A percentile compares a stretch with the other conserved stretches of the same genome.
phyloP scores from a whole-genome alignment of 2,888 invertebrate species.

The Amphipyra berbera region DNA sequence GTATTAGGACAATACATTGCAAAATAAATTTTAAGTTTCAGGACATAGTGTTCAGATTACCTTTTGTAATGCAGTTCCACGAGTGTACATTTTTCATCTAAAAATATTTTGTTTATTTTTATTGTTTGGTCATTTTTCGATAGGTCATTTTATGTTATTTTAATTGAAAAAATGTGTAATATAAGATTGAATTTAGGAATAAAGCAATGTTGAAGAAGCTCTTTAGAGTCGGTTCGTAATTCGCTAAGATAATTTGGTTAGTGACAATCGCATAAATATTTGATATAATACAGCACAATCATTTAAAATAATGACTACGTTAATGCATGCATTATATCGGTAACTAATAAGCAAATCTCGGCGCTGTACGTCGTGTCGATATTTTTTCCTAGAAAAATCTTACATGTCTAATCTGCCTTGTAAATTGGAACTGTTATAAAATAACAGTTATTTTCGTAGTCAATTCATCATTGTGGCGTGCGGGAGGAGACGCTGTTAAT shows the following conservation, averaged over 20 bases:
- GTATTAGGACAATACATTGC: constrained; percentile 58
- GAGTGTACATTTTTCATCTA: constrained; percentile 34
- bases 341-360: background rate
- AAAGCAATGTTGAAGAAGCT: constrained; percentile 4
- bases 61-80: constrained; percentile 1
- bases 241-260: background rate
- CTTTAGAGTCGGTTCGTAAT: constrained; percentile 11
- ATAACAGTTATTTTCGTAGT: constrained; percentile 81
- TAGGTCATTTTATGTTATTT: constrained; percentile 25
- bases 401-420: constrained; percentile 18
- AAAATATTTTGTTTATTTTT: constrained; percentile 40
- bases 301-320: no score
- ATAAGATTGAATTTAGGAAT: constrained; percentile 8
- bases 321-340: no score
- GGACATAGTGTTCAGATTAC: constrained; percentile 61
- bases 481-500: constrained; percentile 73
- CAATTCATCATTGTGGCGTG: constrained; percentile 80
- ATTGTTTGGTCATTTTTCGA: constrained; percentile 36
- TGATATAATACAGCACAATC: no score
- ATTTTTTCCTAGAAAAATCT: constrained; percentile 19
- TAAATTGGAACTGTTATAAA: constrained; percentile 72
- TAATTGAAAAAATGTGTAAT: constrained; percentile 25
- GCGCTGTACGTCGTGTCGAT: constrained; percentile 9
- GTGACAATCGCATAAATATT: no score
- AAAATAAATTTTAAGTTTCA: constrained; percentile 65